Evolutionary conservation across 2,113 vertebrate species (phyloP).

Genomic region (Gallinago jamesoni): DNA sequence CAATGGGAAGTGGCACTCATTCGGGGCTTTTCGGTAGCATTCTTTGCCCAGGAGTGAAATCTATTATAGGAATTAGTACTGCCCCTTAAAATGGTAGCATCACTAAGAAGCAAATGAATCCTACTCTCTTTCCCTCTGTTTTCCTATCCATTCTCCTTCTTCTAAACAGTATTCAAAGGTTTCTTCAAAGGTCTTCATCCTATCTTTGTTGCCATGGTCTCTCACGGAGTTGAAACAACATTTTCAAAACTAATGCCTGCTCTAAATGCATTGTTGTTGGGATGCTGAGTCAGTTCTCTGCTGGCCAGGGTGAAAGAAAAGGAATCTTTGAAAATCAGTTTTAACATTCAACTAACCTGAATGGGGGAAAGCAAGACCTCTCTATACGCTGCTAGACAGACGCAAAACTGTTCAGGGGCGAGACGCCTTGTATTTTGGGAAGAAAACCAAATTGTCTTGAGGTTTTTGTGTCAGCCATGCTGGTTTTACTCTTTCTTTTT

Average conservation of each 20-base stretch:
- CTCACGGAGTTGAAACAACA: slow-evolving; percentile 57
- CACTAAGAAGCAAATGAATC: slow-evolving; percentile 58
- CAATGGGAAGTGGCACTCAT: slow-evolving; percentile 68
- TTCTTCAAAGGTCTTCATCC: slow-evolving; percentile 66
- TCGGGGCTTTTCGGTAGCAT: slow-evolving; percentile 6
- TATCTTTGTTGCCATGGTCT: slow-evolving; percentile 63
- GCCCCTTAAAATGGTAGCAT: slow-evolving; percentile 59
- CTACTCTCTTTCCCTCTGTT: slow-evolving; percentile 39
- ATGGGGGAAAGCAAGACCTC: neutral
- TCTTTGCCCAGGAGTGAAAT: slow-evolving; percentile 56
- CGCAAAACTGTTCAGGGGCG: neutral
- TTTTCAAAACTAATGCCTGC: slow-evolving; percentile 53
- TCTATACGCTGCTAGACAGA: neutral
- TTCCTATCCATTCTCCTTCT: slow-evolving; percentile 46
- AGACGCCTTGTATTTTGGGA: neutral
- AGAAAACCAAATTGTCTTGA: neutral
- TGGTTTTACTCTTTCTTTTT: slow-evolving; percentile 17
- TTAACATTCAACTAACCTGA: slow-evolving; percentile 54
- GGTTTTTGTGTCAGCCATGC: neutral
- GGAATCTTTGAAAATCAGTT: slow-evolving; percentile 43
- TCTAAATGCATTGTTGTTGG: slow-evolving; percentile 54
- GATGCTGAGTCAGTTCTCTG: slow-evolving; percentile 61
- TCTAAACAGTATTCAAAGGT: slow-evolving; percentile 60
- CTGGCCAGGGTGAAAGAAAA: slow-evolving; percentile 7
- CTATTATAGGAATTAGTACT: slow-evolving; percentile 65